Conservation (phyloP, 1,140 invertebrate genomes). For the Drosophila dunni region DNA sequence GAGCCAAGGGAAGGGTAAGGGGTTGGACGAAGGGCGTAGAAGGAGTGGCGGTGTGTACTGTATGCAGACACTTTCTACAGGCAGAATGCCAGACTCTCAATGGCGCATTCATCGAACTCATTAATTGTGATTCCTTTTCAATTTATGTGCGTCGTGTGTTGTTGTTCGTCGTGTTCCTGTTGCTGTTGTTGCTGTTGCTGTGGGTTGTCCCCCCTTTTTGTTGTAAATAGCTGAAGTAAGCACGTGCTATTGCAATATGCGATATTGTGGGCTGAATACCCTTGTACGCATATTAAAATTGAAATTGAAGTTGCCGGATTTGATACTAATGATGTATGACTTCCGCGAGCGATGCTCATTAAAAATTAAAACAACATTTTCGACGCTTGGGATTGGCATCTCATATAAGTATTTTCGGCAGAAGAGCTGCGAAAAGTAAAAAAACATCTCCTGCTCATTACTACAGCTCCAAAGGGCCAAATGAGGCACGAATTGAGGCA, state of each 20-base stretch:
- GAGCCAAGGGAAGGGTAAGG: not conserved
- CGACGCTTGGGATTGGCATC: conserved; percentile 15
- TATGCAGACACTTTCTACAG: conserved; percentile 34
- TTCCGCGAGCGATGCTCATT: conserved; percentile 72
- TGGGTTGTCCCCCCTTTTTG: not conserved
- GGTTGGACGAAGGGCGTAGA: not conserved
- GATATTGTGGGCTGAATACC: not conserved
- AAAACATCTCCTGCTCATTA: conserved; percentile 31
- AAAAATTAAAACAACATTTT: conserved; percentile 74
- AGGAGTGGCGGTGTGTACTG: not conserved
- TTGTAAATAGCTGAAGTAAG: conserved; percentile 5
- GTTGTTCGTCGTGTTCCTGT: conserved; percentile 8
- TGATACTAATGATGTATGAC: conserved; percentile 81
- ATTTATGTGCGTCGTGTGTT: conserved; percentile 61
- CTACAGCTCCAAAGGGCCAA: conserved; percentile 13
- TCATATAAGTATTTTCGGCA: conserved; percentile 17
- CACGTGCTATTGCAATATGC: conserved; percentile 27
- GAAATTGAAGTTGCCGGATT: conserved; percentile 73
- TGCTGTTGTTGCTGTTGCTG: conserved; percentile 14
- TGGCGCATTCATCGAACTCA: conserved; percentile 79
- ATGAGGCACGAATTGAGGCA: conserved; percentile 16
- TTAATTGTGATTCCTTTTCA: conserved; percentile 82
- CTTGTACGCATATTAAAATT: conserved; percentile 50
- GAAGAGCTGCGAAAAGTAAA: conserved; percentile 16
- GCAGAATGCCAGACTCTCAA: conserved; percentile 39